A percentile compares a stretch with the other conserved stretches of the same genome.
phyloP scores from a whole-genome alignment of 23 tunicate genomes.

The Diplosoma virens region DNA sequence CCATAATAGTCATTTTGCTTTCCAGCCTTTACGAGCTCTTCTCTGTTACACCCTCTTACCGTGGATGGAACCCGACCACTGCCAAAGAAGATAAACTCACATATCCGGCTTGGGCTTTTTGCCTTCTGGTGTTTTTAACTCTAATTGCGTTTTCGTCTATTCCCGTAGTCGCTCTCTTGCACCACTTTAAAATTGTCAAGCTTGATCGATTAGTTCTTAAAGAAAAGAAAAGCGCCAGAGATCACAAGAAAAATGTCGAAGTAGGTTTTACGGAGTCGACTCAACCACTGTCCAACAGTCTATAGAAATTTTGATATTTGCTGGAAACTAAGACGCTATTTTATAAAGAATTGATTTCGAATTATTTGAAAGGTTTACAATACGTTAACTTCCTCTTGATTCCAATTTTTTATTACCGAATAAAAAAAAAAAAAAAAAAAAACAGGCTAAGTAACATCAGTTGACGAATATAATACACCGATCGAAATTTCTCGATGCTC shows the following conservation, averaged over 20 bases:
- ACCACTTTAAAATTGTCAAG: constrained; percentile 15
- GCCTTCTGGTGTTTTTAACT: constrained; percentile 41
- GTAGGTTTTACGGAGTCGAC: constrained; percentile 31
- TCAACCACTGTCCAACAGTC: no score
- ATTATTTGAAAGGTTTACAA: no score
- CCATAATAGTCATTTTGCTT: constrained; percentile 42
- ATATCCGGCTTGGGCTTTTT: constrained; percentile 65
- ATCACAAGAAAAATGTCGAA: no score
- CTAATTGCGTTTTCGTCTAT: constrained; percentile 52
- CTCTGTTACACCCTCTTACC: constrained; percentile 20
- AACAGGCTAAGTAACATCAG: no score
- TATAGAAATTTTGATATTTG: no score
- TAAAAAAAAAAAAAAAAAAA: no score
- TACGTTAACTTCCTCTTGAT: no score
- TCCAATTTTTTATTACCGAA: no score
- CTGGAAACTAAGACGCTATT: no score
- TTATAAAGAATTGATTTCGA: no score
- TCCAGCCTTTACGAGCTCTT: constrained; percentile 48
- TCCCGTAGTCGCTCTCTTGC: constrained; percentile 54
- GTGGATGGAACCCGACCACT: constrained; percentile 51
- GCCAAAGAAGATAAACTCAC: constrained; percentile 15
- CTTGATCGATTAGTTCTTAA: constrained; percentile 24
- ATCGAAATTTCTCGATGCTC: no score
- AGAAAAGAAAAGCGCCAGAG: background rate
- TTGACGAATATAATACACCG: no score